phyloP scores from a whole-genome alignment of 30 jellyfish, hydroid and myxozoan species.

The Mastigias papua region DNA sequence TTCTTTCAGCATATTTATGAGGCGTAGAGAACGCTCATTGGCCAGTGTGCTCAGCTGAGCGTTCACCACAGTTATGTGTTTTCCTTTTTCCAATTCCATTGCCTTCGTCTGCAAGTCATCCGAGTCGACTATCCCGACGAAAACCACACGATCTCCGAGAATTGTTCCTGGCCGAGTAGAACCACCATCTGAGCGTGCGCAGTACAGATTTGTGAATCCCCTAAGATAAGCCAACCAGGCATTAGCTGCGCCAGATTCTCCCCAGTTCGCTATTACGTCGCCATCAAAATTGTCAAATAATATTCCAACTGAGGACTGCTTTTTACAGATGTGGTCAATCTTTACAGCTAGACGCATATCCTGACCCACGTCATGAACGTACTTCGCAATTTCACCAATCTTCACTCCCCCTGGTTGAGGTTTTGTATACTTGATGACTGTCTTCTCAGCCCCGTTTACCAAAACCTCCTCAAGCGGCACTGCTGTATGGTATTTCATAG shows the following conservation, averaged over 20 bases:
- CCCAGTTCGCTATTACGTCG: constrained; percentile 42
- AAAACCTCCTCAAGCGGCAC: neutral
- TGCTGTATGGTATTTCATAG: neutral
- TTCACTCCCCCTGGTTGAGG: constrained; percentile 52
- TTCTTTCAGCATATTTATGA: constrained; percentile 7
- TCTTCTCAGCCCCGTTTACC: neutral
- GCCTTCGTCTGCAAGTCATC: constrained; percentile 34
- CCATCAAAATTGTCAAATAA: constrained; percentile 38
- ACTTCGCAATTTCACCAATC: constrained; percentile 23
- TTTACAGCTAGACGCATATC: neutral
- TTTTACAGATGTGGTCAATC: neutral
- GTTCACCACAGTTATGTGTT: constrained; percentile 10
- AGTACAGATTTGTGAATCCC: constrained; percentile 33
- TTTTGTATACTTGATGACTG: neutral
- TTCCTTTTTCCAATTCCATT: neutral
- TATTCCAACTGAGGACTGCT: constrained; percentile 14
- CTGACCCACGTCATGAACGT: neutral
- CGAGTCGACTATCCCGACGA: constrained; percentile 17
- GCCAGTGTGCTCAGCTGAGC: constrained; percentile 13
- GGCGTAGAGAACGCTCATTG: constrained; percentile 22
- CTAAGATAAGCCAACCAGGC: constrained; percentile 43
- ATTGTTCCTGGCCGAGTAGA: neutral
- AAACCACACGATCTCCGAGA: constrained; percentile 15
- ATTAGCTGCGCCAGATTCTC: constrained; percentile 29
- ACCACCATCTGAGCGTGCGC: neutral